These are phyloP conservation scores for Tachystola acroxantha DNA, from an alignment of 2,888 invertebrate species.

Conservation along the genomic window DNA sequence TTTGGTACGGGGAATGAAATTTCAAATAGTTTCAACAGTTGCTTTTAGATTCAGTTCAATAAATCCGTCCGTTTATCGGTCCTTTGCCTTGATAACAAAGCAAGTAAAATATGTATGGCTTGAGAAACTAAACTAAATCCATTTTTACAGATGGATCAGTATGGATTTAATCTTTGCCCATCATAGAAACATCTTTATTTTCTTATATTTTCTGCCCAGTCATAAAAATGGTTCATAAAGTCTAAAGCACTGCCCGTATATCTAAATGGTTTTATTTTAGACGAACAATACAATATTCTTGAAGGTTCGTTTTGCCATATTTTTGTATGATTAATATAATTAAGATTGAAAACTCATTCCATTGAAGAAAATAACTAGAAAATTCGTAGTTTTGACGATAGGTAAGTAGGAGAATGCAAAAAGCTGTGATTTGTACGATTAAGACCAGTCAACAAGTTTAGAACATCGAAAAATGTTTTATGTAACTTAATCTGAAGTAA, in stretches of 20 bases:
- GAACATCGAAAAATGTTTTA: constrained; percentile 76
- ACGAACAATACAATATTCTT: no score
- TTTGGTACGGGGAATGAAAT: not conserved
- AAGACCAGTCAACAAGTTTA: constrained; percentile 77
- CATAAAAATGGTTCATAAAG: no score
- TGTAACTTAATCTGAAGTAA: constrained; percentile 59
- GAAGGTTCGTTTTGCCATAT: constrained; percentile 52
- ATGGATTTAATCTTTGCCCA: no score
- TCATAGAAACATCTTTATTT: no score
- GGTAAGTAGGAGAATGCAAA: constrained; percentile 72
- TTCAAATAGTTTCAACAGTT: not conserved
- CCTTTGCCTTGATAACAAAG: no score
- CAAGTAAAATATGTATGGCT: no score
- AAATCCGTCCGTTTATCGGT: not conserved
- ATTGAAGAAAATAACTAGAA: constrained; percentile 54
- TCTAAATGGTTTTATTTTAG: no score
- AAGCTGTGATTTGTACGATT: constrained; percentile 76
- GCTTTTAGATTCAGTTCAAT: not conserved
- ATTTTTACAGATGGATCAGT: no score
- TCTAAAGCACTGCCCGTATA: no score
- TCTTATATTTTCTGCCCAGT: no score
- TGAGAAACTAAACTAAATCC: no score
- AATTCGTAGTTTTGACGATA: constrained; percentile 69
- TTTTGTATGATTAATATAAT: constrained; percentile 48
- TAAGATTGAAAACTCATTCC: constrained; percentile 65